These are phyloP conservation scores for Calliopsis andreniformis DNA, from an alignment of 1,140 invertebrate genomes.

Conservation along the genomic window DNA sequence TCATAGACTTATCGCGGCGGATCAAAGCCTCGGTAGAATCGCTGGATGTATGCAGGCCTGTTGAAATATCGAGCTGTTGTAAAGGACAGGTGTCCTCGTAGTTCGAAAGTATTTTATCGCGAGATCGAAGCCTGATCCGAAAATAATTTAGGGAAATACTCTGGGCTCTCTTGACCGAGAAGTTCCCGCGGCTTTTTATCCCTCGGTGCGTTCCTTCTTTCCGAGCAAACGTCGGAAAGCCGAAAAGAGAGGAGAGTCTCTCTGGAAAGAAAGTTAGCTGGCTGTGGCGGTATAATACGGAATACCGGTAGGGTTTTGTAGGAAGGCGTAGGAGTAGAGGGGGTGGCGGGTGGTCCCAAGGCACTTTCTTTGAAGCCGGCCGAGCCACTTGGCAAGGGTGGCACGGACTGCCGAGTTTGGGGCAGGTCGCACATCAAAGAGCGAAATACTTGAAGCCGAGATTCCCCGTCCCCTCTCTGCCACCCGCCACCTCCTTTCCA, in stretches of 20 bases:
- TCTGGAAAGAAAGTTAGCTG: constrained; percentile 58
- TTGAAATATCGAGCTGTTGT: no score
- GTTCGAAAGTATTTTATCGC: not conserved
- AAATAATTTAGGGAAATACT: constrained; percentile 44
- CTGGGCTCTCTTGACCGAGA: constrained; percentile 4
- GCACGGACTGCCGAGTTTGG: constrained; percentile 65
- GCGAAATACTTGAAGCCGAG: constrained; percentile 79
- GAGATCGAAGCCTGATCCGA: constrained; percentile 18
- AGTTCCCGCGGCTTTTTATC: constrained; percentile 35
- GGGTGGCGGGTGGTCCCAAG: constrained; percentile 66
- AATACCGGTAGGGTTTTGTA: constrained; percentile 53
- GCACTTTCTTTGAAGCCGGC: constrained; percentile 80
- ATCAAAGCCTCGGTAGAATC: no score
- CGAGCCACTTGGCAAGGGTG: constrained; percentile 72
- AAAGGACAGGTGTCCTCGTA: not conserved
- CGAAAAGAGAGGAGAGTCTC: constrained; percentile 31
- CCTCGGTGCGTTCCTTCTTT: constrained; percentile 30
- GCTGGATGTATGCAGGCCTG: no score
- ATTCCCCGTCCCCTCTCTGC: constrained; percentile 68
- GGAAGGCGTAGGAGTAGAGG: constrained; percentile 35
- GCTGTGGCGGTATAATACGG: constrained; percentile 59
- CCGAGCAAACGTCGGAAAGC: constrained; percentile 37
- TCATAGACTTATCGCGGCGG: no score
- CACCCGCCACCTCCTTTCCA: constrained; percentile 46
- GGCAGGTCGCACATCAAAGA: constrained; percentile 79